Evolutionary conservation across 1,140 invertebrate genomes (phyloP).

Genomic region (Gyrodactylus salaris): DNA sequence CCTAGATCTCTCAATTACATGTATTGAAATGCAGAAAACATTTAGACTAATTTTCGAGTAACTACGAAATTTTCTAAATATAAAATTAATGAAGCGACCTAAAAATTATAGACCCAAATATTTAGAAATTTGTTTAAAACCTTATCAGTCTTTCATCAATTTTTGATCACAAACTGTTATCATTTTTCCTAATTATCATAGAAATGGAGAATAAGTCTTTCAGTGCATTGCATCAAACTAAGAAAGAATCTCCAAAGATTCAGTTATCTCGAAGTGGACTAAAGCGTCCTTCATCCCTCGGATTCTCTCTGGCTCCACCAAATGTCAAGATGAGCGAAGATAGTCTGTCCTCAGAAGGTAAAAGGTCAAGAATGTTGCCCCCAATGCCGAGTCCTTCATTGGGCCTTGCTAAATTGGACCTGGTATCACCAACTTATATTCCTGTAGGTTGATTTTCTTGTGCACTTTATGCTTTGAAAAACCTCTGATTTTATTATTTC

Average conservation of each 20-base stretch:
- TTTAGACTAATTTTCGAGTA: too few species aligned
- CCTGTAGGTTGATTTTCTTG: neutral
- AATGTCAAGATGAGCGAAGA: neutral
- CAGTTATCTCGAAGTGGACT: neutral
- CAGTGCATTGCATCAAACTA: neutral
- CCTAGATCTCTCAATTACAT: too few species aligned
- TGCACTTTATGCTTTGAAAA: too few species aligned
- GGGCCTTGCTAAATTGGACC: neutral
- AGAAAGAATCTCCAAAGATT: neutral
- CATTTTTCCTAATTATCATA: too few species aligned
- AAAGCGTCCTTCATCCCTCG: neutral
- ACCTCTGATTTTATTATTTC: too few species aligned
- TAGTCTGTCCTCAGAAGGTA: neutral
- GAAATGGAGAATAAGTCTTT: neutral
- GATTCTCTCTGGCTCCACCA: neutral
- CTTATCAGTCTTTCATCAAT: too few species aligned
- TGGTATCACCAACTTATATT: neutral
- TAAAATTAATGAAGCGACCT: too few species aligned
- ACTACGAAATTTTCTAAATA: too few species aligned
- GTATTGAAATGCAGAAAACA: too few species aligned
- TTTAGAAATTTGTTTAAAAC: too few species aligned
- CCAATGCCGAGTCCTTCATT: neutral
- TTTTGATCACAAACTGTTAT: too few species aligned
- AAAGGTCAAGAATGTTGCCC: neutral
- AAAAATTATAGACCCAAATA: too few species aligned